phyloP scores from a whole-genome alignment of 2,888 invertebrate species.

The Xestia ashworthii region DNA sequence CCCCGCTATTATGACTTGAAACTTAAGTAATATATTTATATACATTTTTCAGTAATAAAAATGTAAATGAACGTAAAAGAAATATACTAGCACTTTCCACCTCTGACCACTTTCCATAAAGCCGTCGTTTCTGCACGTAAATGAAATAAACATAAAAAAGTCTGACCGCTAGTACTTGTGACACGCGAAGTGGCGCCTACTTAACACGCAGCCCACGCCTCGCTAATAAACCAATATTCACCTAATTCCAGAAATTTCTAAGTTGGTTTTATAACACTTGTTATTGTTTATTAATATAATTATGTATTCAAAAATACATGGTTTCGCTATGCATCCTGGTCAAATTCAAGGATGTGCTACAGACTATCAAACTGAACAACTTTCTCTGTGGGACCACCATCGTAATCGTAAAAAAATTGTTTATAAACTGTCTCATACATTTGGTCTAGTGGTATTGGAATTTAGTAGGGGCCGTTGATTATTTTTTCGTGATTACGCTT shows the following conservation, averaged over 20 bases:
- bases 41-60: slow-evolving; percentile 20
- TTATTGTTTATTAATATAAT: neutral
- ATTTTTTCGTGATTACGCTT: no score
- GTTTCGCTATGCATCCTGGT: no score
- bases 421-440: no score
- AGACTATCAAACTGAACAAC: no score
- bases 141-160: slow-evolving; percentile 55
- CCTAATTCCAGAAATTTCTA: slow-evolving; percentile 22
- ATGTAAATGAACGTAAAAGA: slow-evolving; percentile 41
- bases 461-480: no score
- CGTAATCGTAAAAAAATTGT: no score
- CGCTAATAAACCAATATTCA: slow-evolving; percentile 37
- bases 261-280: neutral
- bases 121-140: slow-evolving; percentile 42
- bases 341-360: no score
- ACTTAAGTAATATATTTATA: neutral
- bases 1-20: neutral
- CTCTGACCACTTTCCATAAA: slow-evolving; percentile 37
- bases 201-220: slow-evolving; percentile 30
- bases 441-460: no score
- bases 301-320: neutral
- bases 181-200: slow-evolving; percentile 60
- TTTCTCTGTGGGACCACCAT: no score
- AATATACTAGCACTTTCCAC: slow-evolving; percentile 22
- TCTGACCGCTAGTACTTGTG: slow-evolving; percentile 44